Conservation (phyloP, 2,888 invertebrate species). For the Dolomedes plantarius region DNA sequence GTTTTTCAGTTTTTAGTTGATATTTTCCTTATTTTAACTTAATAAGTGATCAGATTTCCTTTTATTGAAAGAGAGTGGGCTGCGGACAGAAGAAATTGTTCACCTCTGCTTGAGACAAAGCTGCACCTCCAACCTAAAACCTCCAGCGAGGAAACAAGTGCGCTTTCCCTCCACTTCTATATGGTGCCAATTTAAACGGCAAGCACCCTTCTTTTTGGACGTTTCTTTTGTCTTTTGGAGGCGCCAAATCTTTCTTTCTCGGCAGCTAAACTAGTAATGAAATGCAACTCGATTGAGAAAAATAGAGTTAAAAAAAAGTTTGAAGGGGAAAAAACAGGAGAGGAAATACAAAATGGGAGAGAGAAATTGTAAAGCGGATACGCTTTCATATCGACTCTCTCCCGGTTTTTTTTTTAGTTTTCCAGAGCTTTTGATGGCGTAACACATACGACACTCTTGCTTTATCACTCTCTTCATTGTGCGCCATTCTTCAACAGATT, state of each 20-base stretch:
- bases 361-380: not conserved
- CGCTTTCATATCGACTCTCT: not conserved
- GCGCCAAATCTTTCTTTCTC: conserved; percentile 1
- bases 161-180: not conserved
- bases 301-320: conserved; percentile 8
- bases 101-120: too few species aligned
- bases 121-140: not conserved
- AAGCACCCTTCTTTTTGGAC: not conserved
- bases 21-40: too few species aligned
- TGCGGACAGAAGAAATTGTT: too few species aligned
- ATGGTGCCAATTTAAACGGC: not conserved
- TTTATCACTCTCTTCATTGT: too few species aligned
- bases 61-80: too few species aligned
- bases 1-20: too few species aligned
- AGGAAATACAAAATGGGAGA: not conserved
- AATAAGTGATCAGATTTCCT: too few species aligned
- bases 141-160: not conserved
- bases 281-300: not conserved
- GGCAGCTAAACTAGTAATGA: not conserved
- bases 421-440: too few species aligned
- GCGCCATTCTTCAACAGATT: too few species aligned
- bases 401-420: too few species aligned
- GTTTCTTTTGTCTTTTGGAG: not conserved
- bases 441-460: too few species aligned
- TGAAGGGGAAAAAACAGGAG: not conserved